phyloP scores from a whole-genome alignment of 2,113 vertebrate species.

The Actenoides lindsayi region DNA sequence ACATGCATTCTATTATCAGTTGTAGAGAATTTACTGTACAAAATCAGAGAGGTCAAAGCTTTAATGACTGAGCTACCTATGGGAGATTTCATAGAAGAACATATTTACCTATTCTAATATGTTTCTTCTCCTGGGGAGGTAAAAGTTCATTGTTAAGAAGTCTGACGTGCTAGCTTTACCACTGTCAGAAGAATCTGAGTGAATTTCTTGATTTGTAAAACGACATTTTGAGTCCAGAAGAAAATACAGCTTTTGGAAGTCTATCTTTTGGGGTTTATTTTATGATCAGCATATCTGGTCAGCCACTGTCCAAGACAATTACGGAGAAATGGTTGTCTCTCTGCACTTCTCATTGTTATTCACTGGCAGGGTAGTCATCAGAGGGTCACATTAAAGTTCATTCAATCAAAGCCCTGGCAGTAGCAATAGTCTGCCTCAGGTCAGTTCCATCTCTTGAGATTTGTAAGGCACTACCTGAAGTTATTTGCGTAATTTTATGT shows the following conservation, averaged over 20 bases:
- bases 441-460: slow-evolving; percentile 65
- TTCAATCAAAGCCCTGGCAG: slow-evolving; percentile 72
- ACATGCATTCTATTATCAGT: not conserved
- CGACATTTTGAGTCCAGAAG: not conserved
- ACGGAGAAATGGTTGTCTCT: slow-evolving; percentile 19
- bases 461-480: slow-evolving; percentile 53
- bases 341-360: slow-evolving; percentile 66
- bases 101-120: not conserved
- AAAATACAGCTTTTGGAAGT: not conserved
- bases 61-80: not conserved
- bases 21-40: not conserved
- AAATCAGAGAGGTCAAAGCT: not conserved
- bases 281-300: not conserved
- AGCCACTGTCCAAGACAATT: slow-evolving; percentile 9
- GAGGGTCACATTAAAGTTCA: slow-evolving; percentile 71
- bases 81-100: not conserved
- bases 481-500: slow-evolving; percentile 67
- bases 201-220: not conserved
- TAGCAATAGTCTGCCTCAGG: slow-evolving; percentile 55
- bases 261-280: not conserved
- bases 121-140: not conserved
- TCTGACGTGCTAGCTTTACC: not conserved
- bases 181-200: not conserved
- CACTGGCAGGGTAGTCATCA: slow-evolving; percentile 46
- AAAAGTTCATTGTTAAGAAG: not conserved